Evolutionary conservation across 2,888 invertebrate species (phyloP).

Genomic region (Taphrorychus bicolor): DNA sequence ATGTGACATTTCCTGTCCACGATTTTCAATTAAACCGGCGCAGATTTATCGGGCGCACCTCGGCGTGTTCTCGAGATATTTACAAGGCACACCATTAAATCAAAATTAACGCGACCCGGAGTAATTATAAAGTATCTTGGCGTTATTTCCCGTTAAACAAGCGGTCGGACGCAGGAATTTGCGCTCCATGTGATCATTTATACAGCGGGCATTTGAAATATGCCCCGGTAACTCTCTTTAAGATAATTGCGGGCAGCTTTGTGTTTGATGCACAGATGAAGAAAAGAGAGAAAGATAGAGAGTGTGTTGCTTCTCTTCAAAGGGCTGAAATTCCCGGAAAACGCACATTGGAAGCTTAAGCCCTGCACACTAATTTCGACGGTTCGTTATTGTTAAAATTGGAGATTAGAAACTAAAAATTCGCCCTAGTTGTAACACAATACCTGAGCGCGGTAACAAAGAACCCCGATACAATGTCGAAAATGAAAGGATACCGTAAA

Average conservation of each 20-base stretch:
- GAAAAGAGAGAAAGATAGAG: no score
- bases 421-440: conserved; percentile 11
- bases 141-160: conserved; percentile 31
- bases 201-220: conserved; percentile 31
- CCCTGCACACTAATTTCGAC: conserved; percentile 4
- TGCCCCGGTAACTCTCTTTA: conserved; percentile 17
- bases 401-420: conserved; percentile 5
- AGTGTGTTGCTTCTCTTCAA: no score
- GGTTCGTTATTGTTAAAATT: not conserved
- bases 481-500: conserved; percentile 9
- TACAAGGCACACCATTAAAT: conserved; percentile 22
- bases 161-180: conserved; percentile 26
- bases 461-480: conserved; percentile 9
- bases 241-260: conserved; percentile 12
- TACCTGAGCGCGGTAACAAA: conserved; percentile 3
- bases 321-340: not conserved
- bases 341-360: not conserved
- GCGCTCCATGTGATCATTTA: conserved; percentile 29
- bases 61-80: conserved; percentile 8
- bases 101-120: conserved; percentile 28
- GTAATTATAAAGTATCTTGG: conserved; percentile 28
- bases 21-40: conserved; percentile 3
- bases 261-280: not conserved
- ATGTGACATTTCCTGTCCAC: not conserved
- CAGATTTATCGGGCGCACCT: conserved; percentile 7